A percentile compares a stretch with the other conserved stretches of the same genome.
Evolutionary conservation across 23 tunicate species (phyloP).

Genomic region (Trididemnum nubilum): DNA sequence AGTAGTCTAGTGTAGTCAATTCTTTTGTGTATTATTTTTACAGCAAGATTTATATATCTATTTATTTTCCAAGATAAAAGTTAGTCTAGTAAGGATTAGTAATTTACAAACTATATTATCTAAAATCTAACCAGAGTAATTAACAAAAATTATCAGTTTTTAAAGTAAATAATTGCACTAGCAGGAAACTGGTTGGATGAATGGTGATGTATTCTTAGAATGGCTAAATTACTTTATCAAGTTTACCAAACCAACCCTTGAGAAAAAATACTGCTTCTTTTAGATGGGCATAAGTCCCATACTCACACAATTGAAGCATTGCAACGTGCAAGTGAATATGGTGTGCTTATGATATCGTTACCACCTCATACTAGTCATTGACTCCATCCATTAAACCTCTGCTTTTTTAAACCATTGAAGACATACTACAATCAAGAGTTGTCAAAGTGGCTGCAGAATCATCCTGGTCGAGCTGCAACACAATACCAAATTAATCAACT

Average conservation of each 20-base stretch:
- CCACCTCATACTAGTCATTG: slow-evolving; percentile 28
- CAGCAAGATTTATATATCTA: no score
- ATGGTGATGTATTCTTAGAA: neutral
- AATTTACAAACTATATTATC: no score
- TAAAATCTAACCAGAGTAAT: no score
- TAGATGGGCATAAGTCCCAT: slow-evolving; percentile 17
- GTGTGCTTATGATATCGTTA: slow-evolving; percentile 24
- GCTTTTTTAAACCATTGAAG: slow-evolving; percentile 19
- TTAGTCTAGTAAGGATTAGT: no score
- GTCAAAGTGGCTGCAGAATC: slow-evolving; percentile 1
- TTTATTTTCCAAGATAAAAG: no score
- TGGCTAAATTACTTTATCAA: slow-evolving; percentile 28
- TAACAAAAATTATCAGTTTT: no score
- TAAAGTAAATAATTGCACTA: neutral
- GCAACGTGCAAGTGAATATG: neutral
- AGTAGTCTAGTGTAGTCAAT: no score
- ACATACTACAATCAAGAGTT: slow-evolving; percentile 16
- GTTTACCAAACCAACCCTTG: neutral
- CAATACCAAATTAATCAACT: slow-evolving; percentile 9
- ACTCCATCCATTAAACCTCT: slow-evolving; percentile 4
- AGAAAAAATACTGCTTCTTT: slow-evolving; percentile 3
- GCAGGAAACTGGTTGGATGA: slow-evolving; percentile 21
- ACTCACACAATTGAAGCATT: slow-evolving; percentile 8
- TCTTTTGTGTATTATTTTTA: no score
- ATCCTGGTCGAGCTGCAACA: slow-evolving; percentile 30